A percentile compares a stretch with the other conserved stretches of the same genome.
Conservation (phyloP, 2,797 vertebrate genomes). For the Tapirus indicus region DNA sequence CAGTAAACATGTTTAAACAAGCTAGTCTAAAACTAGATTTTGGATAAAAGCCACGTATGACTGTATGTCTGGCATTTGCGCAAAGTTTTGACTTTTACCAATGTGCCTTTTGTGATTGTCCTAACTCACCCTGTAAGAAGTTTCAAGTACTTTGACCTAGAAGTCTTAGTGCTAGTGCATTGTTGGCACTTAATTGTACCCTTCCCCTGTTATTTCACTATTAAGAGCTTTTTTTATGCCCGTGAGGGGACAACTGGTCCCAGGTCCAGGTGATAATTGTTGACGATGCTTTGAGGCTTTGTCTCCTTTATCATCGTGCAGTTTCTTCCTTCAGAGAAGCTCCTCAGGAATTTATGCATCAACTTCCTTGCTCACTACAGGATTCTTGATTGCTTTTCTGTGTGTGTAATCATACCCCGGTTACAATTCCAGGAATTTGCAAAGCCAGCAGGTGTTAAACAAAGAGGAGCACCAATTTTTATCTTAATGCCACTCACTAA, state of each 20-base stretch:
- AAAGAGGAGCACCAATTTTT: neutral
- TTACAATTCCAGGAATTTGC: neutral
- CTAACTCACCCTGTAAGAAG: neutral
- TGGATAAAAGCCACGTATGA: constrained; percentile 45
- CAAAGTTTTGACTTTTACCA: constrained; percentile 13
- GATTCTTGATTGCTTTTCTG: neutral
- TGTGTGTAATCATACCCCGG: neutral
- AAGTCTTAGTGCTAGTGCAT: neutral
- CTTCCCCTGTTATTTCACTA: constrained; percentile 36
- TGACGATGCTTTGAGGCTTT: neutral
- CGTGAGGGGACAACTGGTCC: neutral
- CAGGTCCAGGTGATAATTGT: neutral
- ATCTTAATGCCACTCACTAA: neutral
- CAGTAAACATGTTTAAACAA: constrained; percentile 65
- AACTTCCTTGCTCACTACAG: neutral
- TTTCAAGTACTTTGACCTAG: constrained; percentile 48
- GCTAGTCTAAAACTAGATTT: constrained; percentile 47
- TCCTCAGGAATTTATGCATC: neutral
- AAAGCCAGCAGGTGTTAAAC: constrained; percentile 48
- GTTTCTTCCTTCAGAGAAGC: neutral
- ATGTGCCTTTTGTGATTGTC: constrained; percentile 7
- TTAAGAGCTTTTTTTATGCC: neutral
- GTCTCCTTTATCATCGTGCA: neutral
- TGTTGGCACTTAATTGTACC: neutral
- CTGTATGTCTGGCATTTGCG: constrained; percentile 45